phyloP scores from a whole-genome alignment of 1,140 invertebrate species.

The Saccostrea glomerata region DNA sequence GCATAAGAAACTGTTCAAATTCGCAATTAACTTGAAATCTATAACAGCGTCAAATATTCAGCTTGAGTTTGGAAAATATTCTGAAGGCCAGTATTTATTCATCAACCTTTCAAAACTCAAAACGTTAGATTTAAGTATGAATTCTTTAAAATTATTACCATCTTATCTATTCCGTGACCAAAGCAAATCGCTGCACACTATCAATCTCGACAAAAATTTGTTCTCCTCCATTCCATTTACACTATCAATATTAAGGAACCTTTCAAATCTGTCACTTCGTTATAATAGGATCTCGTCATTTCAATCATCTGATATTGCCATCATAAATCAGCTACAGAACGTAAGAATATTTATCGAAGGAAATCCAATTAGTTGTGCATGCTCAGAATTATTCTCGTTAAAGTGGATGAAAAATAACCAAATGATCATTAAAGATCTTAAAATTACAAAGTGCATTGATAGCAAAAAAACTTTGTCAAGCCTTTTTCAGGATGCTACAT shows the following conservation, averaged over 20 bases:
- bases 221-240: too few relatives aligned
- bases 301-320: not conserved
- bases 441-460: not conserved
- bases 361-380: not conserved
- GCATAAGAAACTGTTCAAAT: not conserved
- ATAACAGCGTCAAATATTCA: not conserved
- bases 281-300: not conserved
- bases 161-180: too few relatives aligned
- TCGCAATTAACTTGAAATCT: not conserved
- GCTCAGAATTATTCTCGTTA: not conserved
- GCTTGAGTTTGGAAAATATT: not conserved
- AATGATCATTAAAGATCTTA: not conserved
- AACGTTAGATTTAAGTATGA: not conserved
- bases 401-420: slow-evolving; percentile 10
- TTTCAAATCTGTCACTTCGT: not conserved
- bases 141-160: not conserved
- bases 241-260: not conserved
- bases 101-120: not conserved
- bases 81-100: not conserved
- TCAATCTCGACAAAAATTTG: too few relatives aligned
- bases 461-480: not conserved
- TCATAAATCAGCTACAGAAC: not conserved
- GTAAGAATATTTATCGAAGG: not conserved
- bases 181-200: too few relatives aligned
- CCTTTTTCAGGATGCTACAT: not conserved